phyloP scores from a whole-genome alignment of 2,888 invertebrate species.

The Hydriomena furcata region DNA sequence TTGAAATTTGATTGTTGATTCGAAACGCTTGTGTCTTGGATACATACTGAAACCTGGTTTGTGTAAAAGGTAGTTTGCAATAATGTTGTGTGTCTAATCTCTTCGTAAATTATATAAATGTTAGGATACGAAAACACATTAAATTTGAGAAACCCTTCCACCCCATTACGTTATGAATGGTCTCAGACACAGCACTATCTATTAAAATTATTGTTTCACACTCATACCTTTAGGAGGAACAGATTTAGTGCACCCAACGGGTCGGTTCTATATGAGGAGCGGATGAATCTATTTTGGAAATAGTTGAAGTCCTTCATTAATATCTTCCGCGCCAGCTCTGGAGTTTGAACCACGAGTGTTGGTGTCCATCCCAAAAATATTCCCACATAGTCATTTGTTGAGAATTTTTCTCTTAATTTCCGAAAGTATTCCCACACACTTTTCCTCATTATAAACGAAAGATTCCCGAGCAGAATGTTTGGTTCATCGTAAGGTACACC shows the following conservation, averaged over 20 bases:
- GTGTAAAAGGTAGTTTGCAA: too few species aligned
- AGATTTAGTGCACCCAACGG: conserved; percentile 64
- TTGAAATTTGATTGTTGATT: too few species aligned
- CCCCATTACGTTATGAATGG: neutral
- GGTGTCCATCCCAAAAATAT: conserved; percentile 61
- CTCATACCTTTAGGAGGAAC: conserved; percentile 46
- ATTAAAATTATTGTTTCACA: too few species aligned
- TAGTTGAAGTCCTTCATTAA: conserved; percentile 56
- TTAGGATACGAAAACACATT: too few species aligned
- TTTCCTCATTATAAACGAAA: conserved; percentile 58
- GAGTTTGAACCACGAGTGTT: conserved; percentile 56
- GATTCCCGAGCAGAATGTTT: conserved; percentile 51
- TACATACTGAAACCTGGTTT: too few species aligned
- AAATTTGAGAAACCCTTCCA: too few species aligned
- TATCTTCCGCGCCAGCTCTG: conserved; percentile 57
- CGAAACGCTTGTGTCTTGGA: too few species aligned
- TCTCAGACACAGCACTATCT: too few species aligned
- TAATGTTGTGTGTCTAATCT: too few species aligned
- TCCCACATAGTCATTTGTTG: conserved; percentile 52
- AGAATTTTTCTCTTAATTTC: conserved; percentile 45
- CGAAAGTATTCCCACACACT: conserved; percentile 55
- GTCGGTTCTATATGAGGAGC: conserved; percentile 49
- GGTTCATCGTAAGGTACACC: conserved; percentile 60
- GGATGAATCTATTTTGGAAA: conserved; percentile 58
- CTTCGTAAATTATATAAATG: too few species aligned